Base-by-base conservation (phyloP, 30 jellyfish, hydroid and myxozoan genomes). In the Cassiopea xamachana region DNA sequence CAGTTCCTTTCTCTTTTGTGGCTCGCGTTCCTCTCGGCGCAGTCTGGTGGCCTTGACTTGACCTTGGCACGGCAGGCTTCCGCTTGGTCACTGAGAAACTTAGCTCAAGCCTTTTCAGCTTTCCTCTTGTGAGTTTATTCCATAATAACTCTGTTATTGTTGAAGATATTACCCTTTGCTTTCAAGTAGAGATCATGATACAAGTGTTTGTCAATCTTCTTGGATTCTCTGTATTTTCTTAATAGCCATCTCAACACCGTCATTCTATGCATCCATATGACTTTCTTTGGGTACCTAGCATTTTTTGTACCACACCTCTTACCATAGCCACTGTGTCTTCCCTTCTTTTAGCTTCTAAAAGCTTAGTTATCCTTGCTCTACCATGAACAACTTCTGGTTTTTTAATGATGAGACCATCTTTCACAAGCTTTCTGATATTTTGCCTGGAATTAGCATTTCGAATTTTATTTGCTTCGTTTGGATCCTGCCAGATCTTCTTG, bases 301-400 rank as follows among this genome's bases (percentile, higher is more conserved):
- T 96, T 96, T 68, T 98, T 98, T 1, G 99, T 92, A 92, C 99
- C 99, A 85, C 92, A 97, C n/a, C 99, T 93, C 73, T 96, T 96
- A 92, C 99, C 99, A 89, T 83, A 96, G 1, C 99, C 99, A 96
- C 92, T 89, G 79, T 96, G 99, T 75, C 99, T 84, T n/a, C 99
- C 99, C 71, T 96, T 48, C 96, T 92, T 72, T 96, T 96, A 48
- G 99, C 99, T 86, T 83, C 98, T 64, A 96, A 71, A 64, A 80
- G 91, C 50, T 89, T 83, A 80, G 97, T 87, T 13, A 97, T 88
- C 60, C 99, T 69, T n/a, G 98, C 97, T 51, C 99, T 90, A 75
- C 99, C 92, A 96, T 92, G 99, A 17, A 96, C 99, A 47, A 92
- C 97, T 73, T 92, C 98, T 7, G 99, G 98, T 82, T 91, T 91